Percentiles rank a stretch among this genome's conserved stretches.
phyloP scores from a whole-genome alignment of 1,140 invertebrate species.

The Aleiodes sp. region DNA sequence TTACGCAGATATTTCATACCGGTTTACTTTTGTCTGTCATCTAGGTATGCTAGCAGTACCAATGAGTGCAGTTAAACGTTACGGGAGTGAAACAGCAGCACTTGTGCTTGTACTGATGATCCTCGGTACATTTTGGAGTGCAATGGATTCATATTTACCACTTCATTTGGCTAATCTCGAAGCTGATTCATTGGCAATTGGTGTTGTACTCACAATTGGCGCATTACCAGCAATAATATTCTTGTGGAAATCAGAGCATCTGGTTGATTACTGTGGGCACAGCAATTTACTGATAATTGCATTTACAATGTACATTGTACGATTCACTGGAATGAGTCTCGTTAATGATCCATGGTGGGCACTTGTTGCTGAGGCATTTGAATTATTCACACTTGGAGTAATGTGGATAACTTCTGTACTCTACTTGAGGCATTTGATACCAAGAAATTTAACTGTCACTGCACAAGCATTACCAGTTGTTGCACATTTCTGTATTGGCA shows the following conservation, averaged over 20 bases:
- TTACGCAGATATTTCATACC: too few species aligned
- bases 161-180: constrained; percentile 73
- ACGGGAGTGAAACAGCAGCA: constrained; percentile 75
- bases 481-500: constrained; percentile 82
- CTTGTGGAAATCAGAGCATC: constrained; percentile 80
- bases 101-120: constrained; percentile 75
- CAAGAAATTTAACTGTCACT: constrained; percentile 80
- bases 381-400: constrained; percentile 83
- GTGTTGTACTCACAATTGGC: constrained; percentile 73
- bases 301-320: constrained; percentile 80
- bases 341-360: constrained; percentile 73
- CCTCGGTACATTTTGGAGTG: constrained; percentile 80
- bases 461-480: constrained; percentile 84
- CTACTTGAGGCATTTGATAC: constrained; percentile 83
- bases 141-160: constrained; percentile 79
- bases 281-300: constrained; percentile 84
- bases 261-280: constrained; percentile 86
- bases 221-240: constrained; percentile 76
- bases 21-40: too few species aligned
- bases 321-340: constrained; percentile 71
- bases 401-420: constrained; percentile 86
- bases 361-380: constrained; percentile 77
- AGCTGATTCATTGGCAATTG: constrained; percentile 71
- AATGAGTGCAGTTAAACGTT: constrained; percentile 77
- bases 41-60: constrained; percentile 75